Conservation (phyloP, 2,888 invertebrate species). For the Dermolepida albohirtum region DNA sequence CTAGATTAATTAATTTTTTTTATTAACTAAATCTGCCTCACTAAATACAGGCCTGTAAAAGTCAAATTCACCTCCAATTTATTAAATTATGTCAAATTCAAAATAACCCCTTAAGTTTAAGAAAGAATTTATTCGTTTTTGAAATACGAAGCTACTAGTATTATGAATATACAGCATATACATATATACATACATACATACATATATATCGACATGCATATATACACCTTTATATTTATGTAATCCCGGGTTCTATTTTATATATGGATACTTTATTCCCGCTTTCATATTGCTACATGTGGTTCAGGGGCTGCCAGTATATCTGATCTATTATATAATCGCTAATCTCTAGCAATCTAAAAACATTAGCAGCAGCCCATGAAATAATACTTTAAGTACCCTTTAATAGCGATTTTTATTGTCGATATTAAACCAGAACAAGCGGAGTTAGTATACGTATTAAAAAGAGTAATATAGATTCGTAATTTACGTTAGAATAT, state of each 20-base stretch:
- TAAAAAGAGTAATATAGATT: neutral
- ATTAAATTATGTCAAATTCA: too few species aligned
- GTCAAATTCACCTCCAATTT: too few species aligned
- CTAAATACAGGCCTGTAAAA: too few species aligned
- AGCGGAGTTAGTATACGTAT: neutral
- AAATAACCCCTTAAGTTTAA: too few species aligned
- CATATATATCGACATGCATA: neutral
- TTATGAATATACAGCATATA: too few species aligned
- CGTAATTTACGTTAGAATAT: too few species aligned
- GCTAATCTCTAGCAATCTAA: constrained; percentile 49
- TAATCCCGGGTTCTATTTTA: too few species aligned
- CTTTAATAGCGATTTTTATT: constrained; percentile 36
- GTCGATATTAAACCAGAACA: constrained; percentile 22
- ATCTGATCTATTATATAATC: constrained; percentile 49
- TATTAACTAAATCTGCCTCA: too few species aligned
- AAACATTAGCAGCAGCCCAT: constrained; percentile 47
- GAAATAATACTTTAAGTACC: constrained; percentile 45
- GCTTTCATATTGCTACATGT: constrained; percentile 5
- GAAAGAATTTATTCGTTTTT: too few species aligned
- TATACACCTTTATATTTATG: too few species aligned
- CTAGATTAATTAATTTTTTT: too few species aligned
- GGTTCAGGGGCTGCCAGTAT: constrained; percentile 9
- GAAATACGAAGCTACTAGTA: too few species aligned
- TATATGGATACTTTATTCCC: constrained; percentile 12
- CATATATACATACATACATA: neutral